A percentile compares a stretch with the other conserved stretches of the same genome.
Conservation (phyloP, 2,797 vertebrate genomes). For the Chaenodraco wilsoni region DNA sequence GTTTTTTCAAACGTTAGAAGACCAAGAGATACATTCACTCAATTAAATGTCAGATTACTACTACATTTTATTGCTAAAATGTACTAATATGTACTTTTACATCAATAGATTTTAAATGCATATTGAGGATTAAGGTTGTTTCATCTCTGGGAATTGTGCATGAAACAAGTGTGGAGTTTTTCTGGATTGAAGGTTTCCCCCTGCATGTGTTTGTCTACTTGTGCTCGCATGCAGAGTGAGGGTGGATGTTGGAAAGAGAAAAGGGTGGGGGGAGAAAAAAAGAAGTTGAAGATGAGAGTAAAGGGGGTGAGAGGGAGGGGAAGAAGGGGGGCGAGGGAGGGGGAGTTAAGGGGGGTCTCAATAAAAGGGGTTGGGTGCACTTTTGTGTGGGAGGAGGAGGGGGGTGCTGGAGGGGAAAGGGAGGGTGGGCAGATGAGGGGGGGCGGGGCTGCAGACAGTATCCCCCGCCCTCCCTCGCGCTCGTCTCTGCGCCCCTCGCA, state of each 20-base stretch:
- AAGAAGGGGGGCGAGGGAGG: background rate
- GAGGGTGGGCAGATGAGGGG: background rate
- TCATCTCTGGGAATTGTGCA: conserved; percentile 9
- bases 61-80: background rate
- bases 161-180: conserved; percentile 20
- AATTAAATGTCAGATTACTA: background rate
- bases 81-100: background rate
- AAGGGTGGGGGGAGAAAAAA: background rate
- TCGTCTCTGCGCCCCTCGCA: conserved; percentile 53
- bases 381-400: conserved; percentile 20
- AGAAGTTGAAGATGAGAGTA: conserved; percentile 21
- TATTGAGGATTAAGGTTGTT: background rate
- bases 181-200: conserved; percentile 14
- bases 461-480: conserved; percentile 60
- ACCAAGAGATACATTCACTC: background rate
- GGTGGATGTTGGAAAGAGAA: conserved; percentile 11
- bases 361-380: conserved; percentile 25
- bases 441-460: conserved; percentile 59
- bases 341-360: conserved; percentile 1
- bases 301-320: conserved; percentile 9
- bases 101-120: background rate
- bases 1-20: too few relatives aligned
- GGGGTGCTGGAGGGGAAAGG: conserved; percentile 1
- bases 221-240: background rate
- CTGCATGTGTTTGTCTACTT: background rate